These are phyloP conservation scores for Danionella dracula DNA, from an alignment of 2,797 vertebrate genomes.

Conservation along the genomic window DNA sequence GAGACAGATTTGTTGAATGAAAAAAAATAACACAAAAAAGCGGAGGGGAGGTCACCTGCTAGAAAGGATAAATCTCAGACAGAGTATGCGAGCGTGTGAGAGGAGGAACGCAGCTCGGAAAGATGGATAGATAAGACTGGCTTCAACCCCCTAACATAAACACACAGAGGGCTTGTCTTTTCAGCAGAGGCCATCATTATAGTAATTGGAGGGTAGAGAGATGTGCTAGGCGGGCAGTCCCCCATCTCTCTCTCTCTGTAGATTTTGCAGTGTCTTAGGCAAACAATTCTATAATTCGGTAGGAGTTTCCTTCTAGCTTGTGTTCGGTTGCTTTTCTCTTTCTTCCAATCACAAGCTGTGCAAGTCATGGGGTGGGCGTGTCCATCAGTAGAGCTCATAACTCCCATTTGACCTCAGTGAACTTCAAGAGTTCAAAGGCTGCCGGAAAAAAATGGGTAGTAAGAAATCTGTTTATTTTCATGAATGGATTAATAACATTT, in stretches of 20 bases:
- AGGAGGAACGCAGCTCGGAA: neutral
- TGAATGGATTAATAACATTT: too few species aligned
- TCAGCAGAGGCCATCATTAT: conserved; percentile 66
- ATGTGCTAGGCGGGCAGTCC: conserved; percentile 35
- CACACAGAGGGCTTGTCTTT: conserved; percentile 4
- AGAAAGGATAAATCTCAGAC: conserved; percentile 13
- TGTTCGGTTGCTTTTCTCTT: conserved; percentile 29
- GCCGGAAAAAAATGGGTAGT: too few species aligned
- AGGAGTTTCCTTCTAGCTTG: conserved; percentile 47
- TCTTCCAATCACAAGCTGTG: neutral
- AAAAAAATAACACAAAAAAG: conserved; percentile 10
- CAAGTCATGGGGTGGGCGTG: neutral
- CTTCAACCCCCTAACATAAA: conserved; percentile 6
- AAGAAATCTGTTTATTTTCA: too few species aligned
- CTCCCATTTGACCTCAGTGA: conserved; percentile 20
- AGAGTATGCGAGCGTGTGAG: neutral
- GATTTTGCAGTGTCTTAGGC: conserved; percentile 25
- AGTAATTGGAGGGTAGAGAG: conserved; percentile 71
- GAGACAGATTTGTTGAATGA: conserved; percentile 26
- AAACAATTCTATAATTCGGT: neutral
- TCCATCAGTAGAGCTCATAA: neutral
- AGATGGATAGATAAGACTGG: conserved; percentile 3
- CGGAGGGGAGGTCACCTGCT: neutral
- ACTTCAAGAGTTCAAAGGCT: too few species aligned
- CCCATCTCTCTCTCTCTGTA: conserved; percentile 47